Conservation (phyloP, 2,113 vertebrate species). For the Takifugu bimaculatus region DNA sequence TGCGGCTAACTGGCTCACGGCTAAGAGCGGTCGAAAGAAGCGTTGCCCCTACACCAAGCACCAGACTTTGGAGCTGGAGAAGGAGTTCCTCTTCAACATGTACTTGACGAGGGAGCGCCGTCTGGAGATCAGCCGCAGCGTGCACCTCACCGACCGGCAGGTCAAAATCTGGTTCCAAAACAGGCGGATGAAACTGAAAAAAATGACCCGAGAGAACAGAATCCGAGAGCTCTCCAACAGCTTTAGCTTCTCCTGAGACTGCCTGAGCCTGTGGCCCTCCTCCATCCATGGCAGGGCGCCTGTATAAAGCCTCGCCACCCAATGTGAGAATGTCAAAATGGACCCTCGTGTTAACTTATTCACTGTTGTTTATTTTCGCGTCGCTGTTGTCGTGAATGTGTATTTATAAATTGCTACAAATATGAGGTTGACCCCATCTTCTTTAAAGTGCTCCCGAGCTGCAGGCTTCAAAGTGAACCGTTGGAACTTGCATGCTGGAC, state of each 20-base stretch:
- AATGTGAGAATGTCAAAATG: slow-evolving; percentile 59
- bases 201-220: slow-evolving; percentile 98
- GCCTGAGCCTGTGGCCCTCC: slow-evolving; percentile 62
- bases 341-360: slow-evolving; percentile 73
- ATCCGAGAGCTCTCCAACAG: slow-evolving; percentile 96
- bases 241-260: slow-evolving; percentile 97
- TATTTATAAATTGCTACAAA: slow-evolving; percentile 70
- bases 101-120: slow-evolving; percentile 99
- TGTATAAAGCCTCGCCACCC: slow-evolving; percentile 30
- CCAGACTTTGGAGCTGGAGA: slow-evolving; percentile 98
- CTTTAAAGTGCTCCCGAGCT: slow-evolving; percentile 54
- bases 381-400: slow-evolving; percentile 65
- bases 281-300: slow-evolving; percentile 43
- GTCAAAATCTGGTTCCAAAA: slow-evolving; percentile 99
- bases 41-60: slow-evolving; percentile 98
- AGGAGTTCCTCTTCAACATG: slow-evolving; percentile 99
- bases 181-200: slow-evolving; percentile 99
- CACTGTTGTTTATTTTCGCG: slow-evolving; percentile 64
- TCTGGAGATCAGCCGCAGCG: slow-evolving; percentile 98
- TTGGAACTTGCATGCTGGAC: slow-evolving; percentile 71
- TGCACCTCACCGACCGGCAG: slow-evolving; percentile 99
- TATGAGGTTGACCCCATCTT: slow-evolving; percentile 51
- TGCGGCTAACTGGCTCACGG: slow-evolving; percentile 94
- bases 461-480: slow-evolving; percentile 49
- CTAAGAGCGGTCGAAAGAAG: slow-evolving; percentile 98